Evolutionary conservation across 2,797 vertebrate species (phyloP), one percentile per base, ranked within the genome.

Genomic region (Chelonia mydas): DNA sequence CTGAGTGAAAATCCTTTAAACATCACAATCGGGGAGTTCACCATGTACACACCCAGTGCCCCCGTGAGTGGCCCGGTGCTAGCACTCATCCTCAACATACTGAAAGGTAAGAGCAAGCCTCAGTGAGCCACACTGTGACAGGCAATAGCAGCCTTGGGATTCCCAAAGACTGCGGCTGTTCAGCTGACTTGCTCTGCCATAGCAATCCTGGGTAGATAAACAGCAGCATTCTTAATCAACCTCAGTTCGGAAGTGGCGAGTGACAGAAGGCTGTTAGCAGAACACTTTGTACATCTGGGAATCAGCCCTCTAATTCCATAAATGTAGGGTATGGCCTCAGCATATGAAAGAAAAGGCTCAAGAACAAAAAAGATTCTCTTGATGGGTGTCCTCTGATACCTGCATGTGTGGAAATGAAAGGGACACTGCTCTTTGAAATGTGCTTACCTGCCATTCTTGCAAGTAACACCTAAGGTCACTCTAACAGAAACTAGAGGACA

Each of bases 41-140:
- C 90, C 53, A 97, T 99, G 97, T 98, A 98, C 77, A 97, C 97
- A 12, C 99, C 99, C 68, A 98, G 96, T 4, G 98, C 99, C 51
- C 99, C 99, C 0, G 98, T 99, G 80, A 99, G 99, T 0, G 99
- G 99, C 81, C 99, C 99, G 0, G 99, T 99, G 92, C 98, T 99
- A 76, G 97, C 98, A 4, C 98, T 99, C 93, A 99, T 99, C 95
- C 98, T 99, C 96, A 99, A 99, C 97, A 99, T 99, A 89, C 97
- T 99, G 96, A 98, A 99, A 90, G 99, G 99, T 99, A 84, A 97
- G 97, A 23, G 3, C 3, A 49, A 31, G 45, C 86, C 76, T 53
- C 59, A 9, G 45, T 19, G 84, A 92, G 51, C 49, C 28, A 51
- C 7, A 53, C 28, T 41, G 57, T 12, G 6, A 16, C 7, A 45